Evolutionary conservation across 2,113 vertebrate genomes (phyloP), one percentile per base, ranked within the genome.

Genomic region (Entomyzon cyanotis): DNA sequence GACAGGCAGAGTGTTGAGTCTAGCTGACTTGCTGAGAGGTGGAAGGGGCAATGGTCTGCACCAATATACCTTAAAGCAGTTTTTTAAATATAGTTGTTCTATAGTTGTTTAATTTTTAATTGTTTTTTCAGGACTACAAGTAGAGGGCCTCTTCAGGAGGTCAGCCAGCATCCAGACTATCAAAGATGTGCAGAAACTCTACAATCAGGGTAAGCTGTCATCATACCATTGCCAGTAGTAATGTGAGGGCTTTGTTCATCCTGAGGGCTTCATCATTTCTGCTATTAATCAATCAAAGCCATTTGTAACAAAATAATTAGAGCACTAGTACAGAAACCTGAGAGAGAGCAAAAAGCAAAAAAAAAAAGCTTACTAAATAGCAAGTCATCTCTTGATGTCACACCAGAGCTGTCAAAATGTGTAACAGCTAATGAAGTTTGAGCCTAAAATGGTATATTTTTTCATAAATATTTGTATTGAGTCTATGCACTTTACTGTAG

Each of bases 81-180:
- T 31, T 55, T 65, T 46, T 23, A 3, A 2, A 18, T 39, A 30
- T 30, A 8, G n/a, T 24, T 85, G 15, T 16, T 58, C 20, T 63
- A 50, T 50, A 50, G 65, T 27, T 91, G 24, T 59, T 75, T 86
- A 22, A 44, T 59, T 77, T 58, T 9, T n/a, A 39, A 52, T 50
- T 89, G 18, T 80, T 89, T 64, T 89, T 55, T 25, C 94, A 99
- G 99, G 98, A 33, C 97, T 99, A 24, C 97, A 19, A 89, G 98
- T 98, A 0, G 98, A 99, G 93, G 98, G 98, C 5, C 96, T 99
- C 87, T 99, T 99, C 97, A 98, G 98, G 88, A 98, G 98, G 52
- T 99, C 98, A 2, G 98, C 98, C 91, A 98, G 88, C 5, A 93
- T 98, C 67, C 98, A 98, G 89, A 90, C 97, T 37, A 97, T 99